Base-by-base conservation (phyloP, 2,888 invertebrate genomes). In the Tuberolachnus salignus region DNA sequence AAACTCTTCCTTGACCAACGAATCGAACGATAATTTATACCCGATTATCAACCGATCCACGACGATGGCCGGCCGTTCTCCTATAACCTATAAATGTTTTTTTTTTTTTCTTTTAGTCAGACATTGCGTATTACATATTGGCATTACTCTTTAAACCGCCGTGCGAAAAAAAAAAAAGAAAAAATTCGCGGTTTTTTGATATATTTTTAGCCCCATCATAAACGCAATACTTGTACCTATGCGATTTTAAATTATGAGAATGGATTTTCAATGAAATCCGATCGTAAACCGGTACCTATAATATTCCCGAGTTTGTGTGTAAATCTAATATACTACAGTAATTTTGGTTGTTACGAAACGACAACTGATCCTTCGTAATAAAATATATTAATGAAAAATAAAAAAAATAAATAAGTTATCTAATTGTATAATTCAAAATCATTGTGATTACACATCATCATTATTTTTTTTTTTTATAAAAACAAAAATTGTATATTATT, bases 191-290 rank as follows among this genome's bases (percentile, higher is more conserved):
- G 34, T 8, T 61, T 63, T 61, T 61, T 26, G 46, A 57, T 46
- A 59, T 53, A 26, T 42, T 14, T 21, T 55, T 1, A 11, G 10
- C 44, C 11, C 11, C 10, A 46, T 1, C 11, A 46, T 46, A 46
- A 13, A 23, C 8, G 1, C 8, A 6, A 23, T 6, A n/a, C 72
- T n/a, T n/a, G n/a, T n/a, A n/a, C n/a, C 55, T 16, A 57, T n/a
- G 21, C 19, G 49, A 72, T 72, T 59, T 61, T 46, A 59, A 49
- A 53, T n/a, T 23, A 69, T 19, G 51, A 51, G 34, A 61, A 46
- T 42, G 49, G 61, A 63, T 72, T 72, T 49, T 61, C 44, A 51
- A 61, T 72, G 72, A 61, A 34, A 61, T 34, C 59, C 13, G n/a
- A 10, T 34, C n/a, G 26, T 72, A 14, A 34, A 34, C 34, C 6